Evolutionary conservation across 1,140 invertebrate genomes (phyloP).

Genomic region (Ephestia elutella): DNA sequence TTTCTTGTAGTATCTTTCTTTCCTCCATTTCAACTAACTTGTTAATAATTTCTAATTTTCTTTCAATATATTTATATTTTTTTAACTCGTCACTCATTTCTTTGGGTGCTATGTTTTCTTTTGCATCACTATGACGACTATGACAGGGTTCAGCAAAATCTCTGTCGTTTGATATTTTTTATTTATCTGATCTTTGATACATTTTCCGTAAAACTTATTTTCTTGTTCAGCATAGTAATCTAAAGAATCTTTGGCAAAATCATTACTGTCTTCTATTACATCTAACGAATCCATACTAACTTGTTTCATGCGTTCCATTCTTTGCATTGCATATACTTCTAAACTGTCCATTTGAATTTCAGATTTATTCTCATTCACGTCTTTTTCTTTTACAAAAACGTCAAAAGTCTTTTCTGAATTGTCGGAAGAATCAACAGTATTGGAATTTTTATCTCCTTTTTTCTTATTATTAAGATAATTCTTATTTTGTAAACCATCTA

Average conservation of each 20-base stretch:
- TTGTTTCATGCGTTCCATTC: constrained; percentile 62
- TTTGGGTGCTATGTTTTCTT: constrained; percentile 64
- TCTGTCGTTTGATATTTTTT: constrained; percentile 36
- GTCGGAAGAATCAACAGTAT: constrained; percentile 44
- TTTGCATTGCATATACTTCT: constrained; percentile 74
- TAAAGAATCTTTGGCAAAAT: constrained; percentile 70
- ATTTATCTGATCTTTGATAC: constrained; percentile 55
- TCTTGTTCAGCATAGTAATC: constrained; percentile 64
- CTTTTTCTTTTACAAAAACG: constrained; percentile 76
- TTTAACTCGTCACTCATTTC: constrained; percentile 59
- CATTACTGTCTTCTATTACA: constrained; percentile 61
- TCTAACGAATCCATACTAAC: constrained; percentile 73
- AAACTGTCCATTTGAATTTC: constrained; percentile 76
- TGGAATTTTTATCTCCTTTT: constrained; percentile 57
- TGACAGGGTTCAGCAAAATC: constrained; percentile 32
- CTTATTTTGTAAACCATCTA: constrained; percentile 70
- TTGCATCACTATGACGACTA: constrained; percentile 50
- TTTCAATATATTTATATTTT: constrained; percentile 78
- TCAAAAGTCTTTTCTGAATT: constrained; percentile 74
- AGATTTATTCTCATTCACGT: constrained; percentile 75
- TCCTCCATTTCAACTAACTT: constrained; percentile 80
- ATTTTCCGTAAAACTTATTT: constrained; percentile 43
- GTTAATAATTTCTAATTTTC: constrained; percentile 80
- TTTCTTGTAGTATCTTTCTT: constrained; percentile 77
- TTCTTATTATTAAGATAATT: constrained; percentile 58